Evolutionary conservation across 2,888 invertebrate genomes (phyloP), one percentile per base, ranked within the genome.

Genomic region (Allophyes oxyacanthae): DNA sequence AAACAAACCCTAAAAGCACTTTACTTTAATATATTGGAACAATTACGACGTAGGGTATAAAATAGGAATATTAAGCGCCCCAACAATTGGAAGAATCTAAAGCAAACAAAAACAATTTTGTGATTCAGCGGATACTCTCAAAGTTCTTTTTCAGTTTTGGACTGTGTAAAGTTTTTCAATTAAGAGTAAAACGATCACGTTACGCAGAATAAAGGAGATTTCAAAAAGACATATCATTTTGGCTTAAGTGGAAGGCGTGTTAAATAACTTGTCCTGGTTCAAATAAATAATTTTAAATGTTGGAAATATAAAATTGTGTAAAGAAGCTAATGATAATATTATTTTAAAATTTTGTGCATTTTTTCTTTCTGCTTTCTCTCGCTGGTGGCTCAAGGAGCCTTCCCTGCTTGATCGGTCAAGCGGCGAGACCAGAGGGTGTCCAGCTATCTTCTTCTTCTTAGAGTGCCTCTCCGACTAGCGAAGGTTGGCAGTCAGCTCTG

Each of bases 121-220:
- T 79, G 78, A 86, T 84, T 84, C 83, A 76, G 56, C 62, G 80
- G 83, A 85, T 79, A 79, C 77, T 81, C 78, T 79, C 74, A 72
- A 84, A 84, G 79, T 83, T 82, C 73, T 72, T 72, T 77, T 77
- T 69, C 73, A 72, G 61, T 73, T 78, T 78, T 72, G 74, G 75
- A 68, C 70, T 68, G 68, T 15, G 11, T 40, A 83, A 91, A 90
- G 82, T 91, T 91, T 89, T 88, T 85, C 88, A 90, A 91, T 91
- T 90, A 90, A 77, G 78, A 77, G 58, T 56, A 63, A 71, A 76
- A 69, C 77, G 75, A 80, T 78, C 75, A 72, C 44, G 71, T 63
- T 69, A 75, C 60, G 68, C 58, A 55, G 71, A 64, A 53, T 15
- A 53, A 63, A 50, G 13, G 13, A 34, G 13, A 53, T 26, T 65